Conservation (phyloP, 2,797 vertebrate genomes). For the Schizopygopsis malacanthus region DNA sequence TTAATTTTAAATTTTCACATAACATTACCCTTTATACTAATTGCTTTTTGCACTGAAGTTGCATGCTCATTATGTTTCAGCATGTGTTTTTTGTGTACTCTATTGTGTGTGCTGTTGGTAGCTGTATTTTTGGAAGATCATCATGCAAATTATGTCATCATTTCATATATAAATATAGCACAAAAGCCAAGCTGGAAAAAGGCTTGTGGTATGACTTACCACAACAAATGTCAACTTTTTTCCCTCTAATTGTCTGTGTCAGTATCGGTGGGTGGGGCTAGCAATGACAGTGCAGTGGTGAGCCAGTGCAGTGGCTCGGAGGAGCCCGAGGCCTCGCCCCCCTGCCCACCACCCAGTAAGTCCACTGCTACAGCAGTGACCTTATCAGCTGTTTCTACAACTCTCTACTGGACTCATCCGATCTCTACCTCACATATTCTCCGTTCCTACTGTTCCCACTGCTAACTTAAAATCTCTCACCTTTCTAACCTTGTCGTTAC, state of each 20-base stretch:
- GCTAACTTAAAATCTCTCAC: conserved; percentile 16
- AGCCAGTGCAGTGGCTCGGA: conserved; percentile 84
- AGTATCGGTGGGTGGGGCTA: conserved; percentile 65
- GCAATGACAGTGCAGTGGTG: conserved; percentile 71
- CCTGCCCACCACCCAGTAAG: conserved; percentile 68
- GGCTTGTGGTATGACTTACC: conserved; percentile 10
- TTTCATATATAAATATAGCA: background rate
- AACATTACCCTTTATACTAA: background rate
- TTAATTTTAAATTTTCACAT: background rate
- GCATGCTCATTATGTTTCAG: background rate
- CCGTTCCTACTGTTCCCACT: background rate
- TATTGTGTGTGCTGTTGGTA: background rate
- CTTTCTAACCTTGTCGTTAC: conserved; percentile 13
- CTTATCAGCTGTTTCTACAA: conserved; percentile 45
- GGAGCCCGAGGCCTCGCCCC: conserved; percentile 70
- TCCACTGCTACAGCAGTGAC: conserved; percentile 53
- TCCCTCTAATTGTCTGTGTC: conserved; percentile 56
- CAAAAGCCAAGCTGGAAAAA: background rate
- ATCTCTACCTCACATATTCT: conserved; percentile 28
- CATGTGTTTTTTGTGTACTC: conserved; percentile 1
- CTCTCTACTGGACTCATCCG: conserved; percentile 32
- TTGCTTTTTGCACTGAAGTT: background rate
- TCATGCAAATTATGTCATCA: conserved; percentile 18
- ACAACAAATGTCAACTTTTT: conserved; percentile 29
- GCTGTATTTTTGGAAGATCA: background rate